Conservation (phyloP, 2,888 invertebrate species). For the Drosophila emarginata region DNA sequence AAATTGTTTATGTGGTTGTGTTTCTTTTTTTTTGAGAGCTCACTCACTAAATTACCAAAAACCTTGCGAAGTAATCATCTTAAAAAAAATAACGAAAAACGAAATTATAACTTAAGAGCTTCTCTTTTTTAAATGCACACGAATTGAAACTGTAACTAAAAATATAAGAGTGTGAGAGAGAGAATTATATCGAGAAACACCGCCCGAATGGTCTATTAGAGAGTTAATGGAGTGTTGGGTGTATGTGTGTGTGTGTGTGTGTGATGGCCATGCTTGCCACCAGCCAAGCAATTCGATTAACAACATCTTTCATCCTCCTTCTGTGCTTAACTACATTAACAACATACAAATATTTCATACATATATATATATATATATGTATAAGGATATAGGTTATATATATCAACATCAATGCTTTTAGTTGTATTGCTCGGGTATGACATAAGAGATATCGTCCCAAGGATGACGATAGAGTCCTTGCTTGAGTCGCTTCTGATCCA, state of each 20-base stretch:
- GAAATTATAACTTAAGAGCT: slow-evolving; percentile 54
- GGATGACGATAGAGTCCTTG: slow-evolving; percentile 99
- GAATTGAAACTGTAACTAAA: slow-evolving; percentile 19
- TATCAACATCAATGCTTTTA: slow-evolving; percentile 53
- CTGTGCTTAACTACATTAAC: slow-evolving; percentile 41
- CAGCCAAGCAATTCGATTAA: slow-evolving; percentile 55
- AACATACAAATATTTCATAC: slow-evolving; percentile 62
- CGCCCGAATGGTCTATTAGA: slow-evolving; percentile 5
- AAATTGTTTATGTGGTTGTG: slow-evolving; percentile 32
- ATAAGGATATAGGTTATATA: slow-evolving; percentile 23
- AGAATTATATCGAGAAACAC: slow-evolving; percentile 9
- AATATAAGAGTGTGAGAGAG: slow-evolving; percentile 13
- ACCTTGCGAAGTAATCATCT: slow-evolving; percentile 45
- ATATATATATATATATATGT: background rate
- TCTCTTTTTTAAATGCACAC: slow-evolving; percentile 53
- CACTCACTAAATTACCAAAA: slow-evolving; percentile 62
- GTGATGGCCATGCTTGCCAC: slow-evolving; percentile 58
- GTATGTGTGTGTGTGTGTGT: slow-evolving; percentile 34
- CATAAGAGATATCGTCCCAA: slow-evolving; percentile 96
- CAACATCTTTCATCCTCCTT: slow-evolving; percentile 10
- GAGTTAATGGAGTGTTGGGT: slow-evolving; percentile 38
- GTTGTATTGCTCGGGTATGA: slow-evolving; percentile 82
- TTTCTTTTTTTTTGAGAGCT: slow-evolving; percentile 40
- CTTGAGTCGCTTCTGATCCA: slow-evolving; percentile 99
- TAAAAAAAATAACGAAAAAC: slow-evolving; percentile 35